A percentile compares a stretch with the other conserved stretches of the same genome.
These are phyloP conservation scores for Fistularia commersonii DNA, from an alignment of 2,797 vertebrate genomes.

Conservation along the genomic window DNA sequence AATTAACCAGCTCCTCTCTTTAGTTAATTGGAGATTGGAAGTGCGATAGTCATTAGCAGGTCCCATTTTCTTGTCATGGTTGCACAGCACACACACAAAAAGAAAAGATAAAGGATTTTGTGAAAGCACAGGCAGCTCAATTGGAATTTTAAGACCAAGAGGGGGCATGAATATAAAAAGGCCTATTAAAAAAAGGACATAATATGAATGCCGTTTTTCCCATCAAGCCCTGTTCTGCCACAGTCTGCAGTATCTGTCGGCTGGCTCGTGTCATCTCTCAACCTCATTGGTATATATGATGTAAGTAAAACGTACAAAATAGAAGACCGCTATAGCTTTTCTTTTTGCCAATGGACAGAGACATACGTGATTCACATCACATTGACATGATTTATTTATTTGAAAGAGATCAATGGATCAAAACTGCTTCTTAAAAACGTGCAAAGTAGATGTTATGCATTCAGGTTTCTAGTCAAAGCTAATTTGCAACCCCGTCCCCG, in stretches of 20 bases:
- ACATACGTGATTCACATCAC: too few relatives aligned
- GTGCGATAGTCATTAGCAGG: slow-evolving; percentile 50
- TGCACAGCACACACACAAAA: slow-evolving; percentile 20
- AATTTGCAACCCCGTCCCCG: too few relatives aligned
- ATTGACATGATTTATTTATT: too few relatives aligned
- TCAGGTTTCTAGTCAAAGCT: too few relatives aligned
- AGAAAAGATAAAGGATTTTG: slow-evolving; percentile 19
- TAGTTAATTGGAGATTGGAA: slow-evolving; percentile 59
- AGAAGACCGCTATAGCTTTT: slow-evolving; percentile 20
- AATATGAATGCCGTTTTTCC: slow-evolving; percentile 18
- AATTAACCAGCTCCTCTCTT: slow-evolving; percentile 61
- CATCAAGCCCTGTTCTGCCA: slow-evolving; percentile 8
- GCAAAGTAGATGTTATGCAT: too few relatives aligned
- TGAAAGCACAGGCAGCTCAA: slow-evolving; percentile 8
- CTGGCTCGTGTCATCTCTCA: slow-evolving; percentile 17
- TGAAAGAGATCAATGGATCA: too few relatives aligned
- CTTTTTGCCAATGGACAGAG: slow-evolving; percentile 14
- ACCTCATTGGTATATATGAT: slow-evolving; percentile 16
- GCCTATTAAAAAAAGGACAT: slow-evolving; percentile 19
- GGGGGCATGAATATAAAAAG: slow-evolving; percentile 19
- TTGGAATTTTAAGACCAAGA: slow-evolving; percentile 11
- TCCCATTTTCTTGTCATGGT: slow-evolving; percentile 36
- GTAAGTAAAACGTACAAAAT: slow-evolving; percentile 16
- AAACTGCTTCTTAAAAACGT: too few relatives aligned
- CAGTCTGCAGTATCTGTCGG: slow-evolving; percentile 18